phyloP scores from a whole-genome alignment of 1,140 invertebrate genomes.

The Dysdera silvatica region DNA sequence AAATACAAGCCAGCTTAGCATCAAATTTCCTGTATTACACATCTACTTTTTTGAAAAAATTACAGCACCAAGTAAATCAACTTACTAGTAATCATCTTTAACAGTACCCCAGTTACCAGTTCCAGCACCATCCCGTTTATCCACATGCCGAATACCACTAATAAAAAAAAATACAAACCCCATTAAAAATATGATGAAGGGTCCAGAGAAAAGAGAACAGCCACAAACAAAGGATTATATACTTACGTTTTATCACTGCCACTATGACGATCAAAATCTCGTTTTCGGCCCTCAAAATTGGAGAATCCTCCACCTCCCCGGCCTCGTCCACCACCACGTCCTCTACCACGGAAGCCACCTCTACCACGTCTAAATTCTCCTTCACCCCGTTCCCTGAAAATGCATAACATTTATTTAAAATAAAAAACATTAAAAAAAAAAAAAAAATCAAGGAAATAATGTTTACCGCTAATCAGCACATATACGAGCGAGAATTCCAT shows the following conservation, averaged over 20 bases:
- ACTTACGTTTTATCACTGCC: conserved; percentile 82
- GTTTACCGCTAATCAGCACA: not conserved
- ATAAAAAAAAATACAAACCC: conserved; percentile 44
- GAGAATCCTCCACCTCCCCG: conserved; percentile 51
- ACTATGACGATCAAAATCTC: conserved; percentile 89
- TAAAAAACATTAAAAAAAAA: not conserved
- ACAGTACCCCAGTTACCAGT: conserved; percentile 92
- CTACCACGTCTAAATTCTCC: conserved; percentile 44
- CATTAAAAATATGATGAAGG: not conserved
- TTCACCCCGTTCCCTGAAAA: conserved; percentile 40
- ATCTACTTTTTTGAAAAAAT: not conserved
- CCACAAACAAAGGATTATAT: not conserved
- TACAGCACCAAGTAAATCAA: conserved; percentile 26
- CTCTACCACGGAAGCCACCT: conserved; percentile 39
- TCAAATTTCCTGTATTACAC: no score
- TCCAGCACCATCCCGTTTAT: conserved; percentile 88
- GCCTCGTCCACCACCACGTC: conserved; percentile 41
- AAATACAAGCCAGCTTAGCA: no score
- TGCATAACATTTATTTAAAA: not conserved
- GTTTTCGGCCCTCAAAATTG: conserved; percentile 56
- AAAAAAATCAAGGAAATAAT: conserved; percentile 7
- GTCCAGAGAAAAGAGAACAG: not conserved
- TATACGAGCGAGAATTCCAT: no score
- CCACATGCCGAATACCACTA: conserved; percentile 82
- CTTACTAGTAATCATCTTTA: conserved; percentile 78